phyloP scores from a whole-genome alignment of 2,797 vertebrate genomes.

The Nyctalus aviator region DNA sequence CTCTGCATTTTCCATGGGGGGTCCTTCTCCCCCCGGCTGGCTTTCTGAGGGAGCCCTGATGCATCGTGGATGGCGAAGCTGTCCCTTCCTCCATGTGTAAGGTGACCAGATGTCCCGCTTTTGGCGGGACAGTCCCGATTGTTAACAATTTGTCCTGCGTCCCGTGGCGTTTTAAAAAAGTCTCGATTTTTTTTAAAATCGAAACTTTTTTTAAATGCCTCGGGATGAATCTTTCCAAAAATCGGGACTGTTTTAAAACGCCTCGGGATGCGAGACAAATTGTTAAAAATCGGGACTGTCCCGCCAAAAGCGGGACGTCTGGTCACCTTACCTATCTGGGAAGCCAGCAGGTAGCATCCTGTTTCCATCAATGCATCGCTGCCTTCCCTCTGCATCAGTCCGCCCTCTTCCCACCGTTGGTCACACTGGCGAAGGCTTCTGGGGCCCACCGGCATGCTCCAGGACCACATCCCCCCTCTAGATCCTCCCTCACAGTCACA shows the following conservation, averaged over 20 bases:
- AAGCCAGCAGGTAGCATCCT: not conserved
- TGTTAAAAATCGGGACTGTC: too few relatives aligned
- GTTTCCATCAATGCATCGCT: accelerated
- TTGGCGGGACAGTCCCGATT: too few relatives aligned
- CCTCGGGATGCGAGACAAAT: too few relatives aligned
- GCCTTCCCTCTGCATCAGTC: not conserved
- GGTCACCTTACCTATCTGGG: not conserved
- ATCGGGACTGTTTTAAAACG: too few relatives aligned
- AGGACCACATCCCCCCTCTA: not conserved
- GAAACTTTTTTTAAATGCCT: too few relatives aligned
- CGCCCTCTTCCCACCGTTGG: not conserved
- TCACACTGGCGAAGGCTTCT: not conserved
- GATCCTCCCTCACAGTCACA: not conserved
- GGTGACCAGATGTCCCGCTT: too few relatives aligned
- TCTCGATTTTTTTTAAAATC: too few relatives aligned
- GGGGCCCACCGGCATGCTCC: not conserved
- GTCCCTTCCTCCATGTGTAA: not conserved
- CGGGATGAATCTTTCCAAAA: too few relatives aligned
- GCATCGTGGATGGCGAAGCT: accelerated
- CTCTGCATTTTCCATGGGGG: not conserved
- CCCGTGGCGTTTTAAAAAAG: too few relatives aligned
- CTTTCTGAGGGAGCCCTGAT: not conserved
- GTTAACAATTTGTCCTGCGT: too few relatives aligned
- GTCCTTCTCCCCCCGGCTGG: not conserved
- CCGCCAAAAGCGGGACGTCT: too few relatives aligned